These are phyloP conservation scores for Apolygus lucorum DNA, from an alignment of 1,140 invertebrate species.

Conservation along the genomic window DNA sequence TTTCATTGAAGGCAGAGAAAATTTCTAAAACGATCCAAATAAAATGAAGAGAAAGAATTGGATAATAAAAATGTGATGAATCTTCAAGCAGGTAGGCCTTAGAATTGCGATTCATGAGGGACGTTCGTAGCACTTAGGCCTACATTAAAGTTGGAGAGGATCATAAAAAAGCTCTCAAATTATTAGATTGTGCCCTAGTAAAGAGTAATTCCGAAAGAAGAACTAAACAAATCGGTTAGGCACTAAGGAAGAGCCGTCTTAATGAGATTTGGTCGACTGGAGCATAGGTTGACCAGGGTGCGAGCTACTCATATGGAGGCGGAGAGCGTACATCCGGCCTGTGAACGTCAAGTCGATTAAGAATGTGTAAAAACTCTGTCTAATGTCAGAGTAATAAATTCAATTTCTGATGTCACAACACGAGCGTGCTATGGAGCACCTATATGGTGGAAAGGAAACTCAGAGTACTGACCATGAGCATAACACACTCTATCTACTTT, in stretches of 20 bases:
- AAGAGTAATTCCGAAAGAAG: background rate
- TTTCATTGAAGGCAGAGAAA: too few relatives aligned
- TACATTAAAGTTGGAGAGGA: background rate
- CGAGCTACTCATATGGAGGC: slow-evolving; percentile 26
- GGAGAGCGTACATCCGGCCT: slow-evolving; percentile 44
- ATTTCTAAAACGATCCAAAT: too few relatives aligned
- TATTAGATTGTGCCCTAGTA: background rate
- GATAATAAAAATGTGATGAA: slow-evolving; percentile 1
- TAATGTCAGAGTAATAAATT: too few relatives aligned
- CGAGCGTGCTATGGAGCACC: too few relatives aligned
- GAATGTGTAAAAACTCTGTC: too few relatives aligned
- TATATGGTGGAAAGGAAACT: too few relatives aligned
- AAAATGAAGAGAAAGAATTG: too few relatives aligned
- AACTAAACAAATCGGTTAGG: background rate
- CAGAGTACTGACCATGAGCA: too few relatives aligned
- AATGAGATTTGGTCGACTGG: slow-evolving; percentile 17
- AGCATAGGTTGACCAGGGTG: slow-evolving; percentile 24
- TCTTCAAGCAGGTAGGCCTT: slow-evolving; percentile 2
- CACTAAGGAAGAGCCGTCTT: slow-evolving; percentile 4
- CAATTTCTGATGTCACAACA: too few relatives aligned
- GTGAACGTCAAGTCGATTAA: background rate
- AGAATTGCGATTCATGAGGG: background rate
- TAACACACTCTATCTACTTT: too few relatives aligned
- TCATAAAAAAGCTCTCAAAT: background rate
- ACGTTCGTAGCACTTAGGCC: background rate